Conservation (phyloP, 2,888 invertebrate genomes). For the Platypus cylindrus region DNA sequence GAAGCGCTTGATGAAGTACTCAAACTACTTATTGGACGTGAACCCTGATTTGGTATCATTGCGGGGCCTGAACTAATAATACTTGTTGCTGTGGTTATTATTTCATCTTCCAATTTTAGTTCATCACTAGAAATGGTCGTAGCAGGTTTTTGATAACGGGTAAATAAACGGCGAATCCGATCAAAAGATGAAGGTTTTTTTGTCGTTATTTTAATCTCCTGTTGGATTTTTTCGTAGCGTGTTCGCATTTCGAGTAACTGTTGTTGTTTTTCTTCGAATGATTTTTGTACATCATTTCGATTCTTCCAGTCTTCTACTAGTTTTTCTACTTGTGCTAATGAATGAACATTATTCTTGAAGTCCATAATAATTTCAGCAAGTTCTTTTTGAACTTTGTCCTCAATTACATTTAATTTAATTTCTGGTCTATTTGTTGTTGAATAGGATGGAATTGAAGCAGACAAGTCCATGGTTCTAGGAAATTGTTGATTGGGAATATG, state of each 20-base stretch:
- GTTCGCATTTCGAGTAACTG: conserved; percentile 63
- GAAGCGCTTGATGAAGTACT: conserved; percentile 62
- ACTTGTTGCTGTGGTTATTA: conserved; percentile 15
- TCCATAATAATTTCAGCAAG: conserved; percentile 77
- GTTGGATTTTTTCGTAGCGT: conserved; percentile 72
- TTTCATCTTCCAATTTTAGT: conserved; percentile 19
- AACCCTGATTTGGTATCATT: conserved; percentile 16
- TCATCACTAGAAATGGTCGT: conserved; percentile 3
- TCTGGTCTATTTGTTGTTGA: conserved; percentile 5
- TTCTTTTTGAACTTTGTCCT: conserved; percentile 57
- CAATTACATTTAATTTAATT: conserved; percentile 23
- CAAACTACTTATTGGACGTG: conserved; percentile 53
- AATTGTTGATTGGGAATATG: too few species aligned
- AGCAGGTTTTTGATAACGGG: conserved; percentile 10
- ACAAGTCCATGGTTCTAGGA: conserved; percentile 1
- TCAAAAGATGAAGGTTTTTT: conserved; percentile 74
- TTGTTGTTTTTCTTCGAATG: conserved; percentile 72
- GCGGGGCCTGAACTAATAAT: conserved; percentile 17
- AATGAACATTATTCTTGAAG: conserved; percentile 78
- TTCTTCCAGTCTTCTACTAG: conserved; percentile 79
- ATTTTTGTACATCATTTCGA: conserved; percentile 75
- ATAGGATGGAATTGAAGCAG: background rate
- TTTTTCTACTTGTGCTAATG: conserved; percentile 72
- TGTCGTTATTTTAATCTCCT: conserved; percentile 59
- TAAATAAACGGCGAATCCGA: conserved; percentile 38